These are phyloP conservation scores for Formica selysi DNA, from an alignment of 1,140 invertebrate genomes.

Conservation along the genomic window DNA sequence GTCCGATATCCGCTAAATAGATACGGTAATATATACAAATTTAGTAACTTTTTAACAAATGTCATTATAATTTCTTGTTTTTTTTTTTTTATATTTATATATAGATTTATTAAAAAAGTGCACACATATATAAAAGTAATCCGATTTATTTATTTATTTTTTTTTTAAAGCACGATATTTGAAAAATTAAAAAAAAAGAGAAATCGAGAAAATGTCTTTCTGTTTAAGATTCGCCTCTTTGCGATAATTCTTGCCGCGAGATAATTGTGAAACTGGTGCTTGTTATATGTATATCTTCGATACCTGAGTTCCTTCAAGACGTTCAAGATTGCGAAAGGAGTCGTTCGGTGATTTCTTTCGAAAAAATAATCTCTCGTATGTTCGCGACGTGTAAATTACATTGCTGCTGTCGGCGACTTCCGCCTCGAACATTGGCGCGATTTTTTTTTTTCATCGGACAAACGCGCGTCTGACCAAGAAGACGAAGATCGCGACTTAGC, in stretches of 20 bases:
- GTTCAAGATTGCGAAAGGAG: constrained; percentile 14
- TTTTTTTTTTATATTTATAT: constrained; percentile 19
- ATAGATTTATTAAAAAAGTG: constrained; percentile 5
- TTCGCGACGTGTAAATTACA: constrained; percentile 6
- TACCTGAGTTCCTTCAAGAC: constrained; percentile 13
- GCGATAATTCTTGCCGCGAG: neutral
- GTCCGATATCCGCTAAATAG: neutral
- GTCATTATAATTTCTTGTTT: neutral
- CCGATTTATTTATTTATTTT: neutral
- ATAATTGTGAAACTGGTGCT: constrained; percentile 46
- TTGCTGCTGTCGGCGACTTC: neutral
- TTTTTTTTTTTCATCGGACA: neutral
- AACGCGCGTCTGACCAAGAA: constrained; percentile 15
- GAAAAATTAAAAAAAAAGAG: neutral
- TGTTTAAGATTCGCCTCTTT: neutral
- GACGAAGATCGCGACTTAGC: constrained; percentile 19
- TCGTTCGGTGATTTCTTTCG: constrained; percentile 9
- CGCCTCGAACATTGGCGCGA: neutral
- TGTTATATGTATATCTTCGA: constrained; percentile 21
- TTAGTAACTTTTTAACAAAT: neutral
- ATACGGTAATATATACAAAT: neutral
- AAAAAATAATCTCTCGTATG: neutral
- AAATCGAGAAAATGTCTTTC: neutral
- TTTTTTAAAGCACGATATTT: neutral
- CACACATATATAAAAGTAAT: neutral